Evolutionary conservation across 2,888 invertebrate genomes (phyloP).

Genomic region (Lasioglossum marginatum): DNA sequence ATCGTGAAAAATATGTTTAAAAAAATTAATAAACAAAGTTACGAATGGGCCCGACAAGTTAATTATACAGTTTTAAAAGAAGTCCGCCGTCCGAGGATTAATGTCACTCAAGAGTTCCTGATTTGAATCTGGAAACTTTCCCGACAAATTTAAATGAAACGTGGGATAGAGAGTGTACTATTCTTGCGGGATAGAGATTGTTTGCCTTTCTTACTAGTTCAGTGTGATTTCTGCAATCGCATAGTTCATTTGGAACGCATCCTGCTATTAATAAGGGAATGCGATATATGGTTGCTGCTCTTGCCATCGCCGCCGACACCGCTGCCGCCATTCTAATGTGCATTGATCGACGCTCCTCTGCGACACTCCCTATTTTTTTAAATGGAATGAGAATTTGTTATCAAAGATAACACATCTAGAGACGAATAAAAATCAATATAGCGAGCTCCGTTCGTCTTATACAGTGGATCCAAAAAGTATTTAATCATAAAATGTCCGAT

Average conservation of each 20-base stretch:
- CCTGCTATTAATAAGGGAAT: slow-evolving; percentile 27
- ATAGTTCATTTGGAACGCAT: slow-evolving; percentile 41
- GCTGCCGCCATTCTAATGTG: neutral
- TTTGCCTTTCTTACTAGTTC: neutral
- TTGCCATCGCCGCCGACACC: neutral
- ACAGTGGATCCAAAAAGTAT: neutral
- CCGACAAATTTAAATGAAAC: neutral
- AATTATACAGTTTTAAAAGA: neutral
- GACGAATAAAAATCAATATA: neutral
- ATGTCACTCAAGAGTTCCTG: neutral
- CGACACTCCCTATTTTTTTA: slow-evolving; percentile 5
- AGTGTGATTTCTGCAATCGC: neutral
- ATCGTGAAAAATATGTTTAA: neutral
- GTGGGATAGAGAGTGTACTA: too few relatives aligned
- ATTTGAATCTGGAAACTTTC: neutral
- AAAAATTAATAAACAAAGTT: neutral
- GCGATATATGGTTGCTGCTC: neutral
- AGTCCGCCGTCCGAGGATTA: neutral
- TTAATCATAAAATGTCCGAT: neutral
- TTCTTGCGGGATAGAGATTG: neutral
- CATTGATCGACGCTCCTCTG: neutral
- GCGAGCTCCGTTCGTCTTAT: neutral
- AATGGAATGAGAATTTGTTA: neutral
- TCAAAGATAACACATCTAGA: neutral
- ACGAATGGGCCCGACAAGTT: neutral